phyloP scores from a whole-genome alignment of 2,113 vertebrate species.

The Origma solitaria region DNA sequence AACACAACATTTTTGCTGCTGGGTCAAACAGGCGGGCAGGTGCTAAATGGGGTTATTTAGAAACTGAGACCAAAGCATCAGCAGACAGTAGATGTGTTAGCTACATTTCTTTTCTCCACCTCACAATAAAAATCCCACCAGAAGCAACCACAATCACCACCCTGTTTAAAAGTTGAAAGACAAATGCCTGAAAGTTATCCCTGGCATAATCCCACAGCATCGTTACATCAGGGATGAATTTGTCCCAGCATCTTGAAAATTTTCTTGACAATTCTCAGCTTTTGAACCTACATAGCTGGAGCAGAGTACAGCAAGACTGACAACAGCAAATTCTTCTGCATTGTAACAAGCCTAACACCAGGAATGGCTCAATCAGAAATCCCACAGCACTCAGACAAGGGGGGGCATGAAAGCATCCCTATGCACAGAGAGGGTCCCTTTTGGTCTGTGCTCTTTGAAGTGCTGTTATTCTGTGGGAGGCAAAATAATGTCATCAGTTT shows the following conservation, averaged over 20 bases:
- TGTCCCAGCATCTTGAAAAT: background rate
- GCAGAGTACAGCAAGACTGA: background rate
- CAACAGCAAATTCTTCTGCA: background rate
- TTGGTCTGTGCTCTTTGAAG: background rate
- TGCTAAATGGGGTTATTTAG: constrained; percentile 22
- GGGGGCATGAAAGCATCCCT: background rate
- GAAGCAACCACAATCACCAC: background rate
- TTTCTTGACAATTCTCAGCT: background rate
- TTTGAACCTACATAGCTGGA: background rate
- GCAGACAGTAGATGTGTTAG: background rate
- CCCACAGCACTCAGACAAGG: background rate
- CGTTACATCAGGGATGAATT: background rate
- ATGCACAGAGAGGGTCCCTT: background rate
- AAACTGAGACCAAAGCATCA: background rate
- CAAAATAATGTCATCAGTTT: background rate
- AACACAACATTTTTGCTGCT: background rate
- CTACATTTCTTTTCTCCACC: background rate
- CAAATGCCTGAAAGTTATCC: background rate
- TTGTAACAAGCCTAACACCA: background rate
- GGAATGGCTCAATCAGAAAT: background rate
- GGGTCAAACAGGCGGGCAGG: background rate
- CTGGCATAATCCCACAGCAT: background rate
- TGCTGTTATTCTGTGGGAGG: background rate
- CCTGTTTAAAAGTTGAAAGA: background rate
- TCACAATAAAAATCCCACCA: background rate